Conservation (phyloP, 2,797 vertebrate genomes). For the Parauchenoglanis punctatus region DNA sequence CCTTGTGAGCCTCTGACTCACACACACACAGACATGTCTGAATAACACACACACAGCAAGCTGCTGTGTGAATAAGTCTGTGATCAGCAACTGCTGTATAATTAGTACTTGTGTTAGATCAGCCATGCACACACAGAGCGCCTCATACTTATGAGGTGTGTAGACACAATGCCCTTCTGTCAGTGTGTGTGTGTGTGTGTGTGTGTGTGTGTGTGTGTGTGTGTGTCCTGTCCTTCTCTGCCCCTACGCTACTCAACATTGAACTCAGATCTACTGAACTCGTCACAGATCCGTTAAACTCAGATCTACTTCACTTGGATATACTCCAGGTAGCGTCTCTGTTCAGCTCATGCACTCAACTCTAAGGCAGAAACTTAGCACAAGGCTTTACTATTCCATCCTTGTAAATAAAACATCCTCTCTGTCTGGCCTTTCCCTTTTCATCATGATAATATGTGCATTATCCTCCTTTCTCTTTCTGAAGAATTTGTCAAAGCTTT, state of each 20-base stretch:
- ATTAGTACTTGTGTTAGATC: conserved; percentile 56
- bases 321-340: neutral
- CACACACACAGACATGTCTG: conserved; percentile 45
- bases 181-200: conserved; percentile 31
- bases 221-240: conserved; percentile 8
- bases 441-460: neutral
- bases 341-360: neutral
- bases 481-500: neutral
- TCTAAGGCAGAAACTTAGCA: neutral
- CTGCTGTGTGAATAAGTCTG: conserved; percentile 54
- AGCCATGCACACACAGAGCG: conserved; percentile 30
- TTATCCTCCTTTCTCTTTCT: neutral
- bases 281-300: neutral
- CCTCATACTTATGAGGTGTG: conserved; percentile 56
- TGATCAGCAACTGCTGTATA: conserved; percentile 55
- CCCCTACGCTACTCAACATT: neutral
- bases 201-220: conserved; percentile 39
- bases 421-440: neutral
- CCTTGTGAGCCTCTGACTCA: conserved; percentile 53
- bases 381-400: neutral
- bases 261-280: neutral
- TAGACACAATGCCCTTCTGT: conserved; percentile 62
- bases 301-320: neutral
- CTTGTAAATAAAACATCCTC: neutral
- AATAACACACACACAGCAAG: conserved; percentile 36